These are phyloP conservation scores for Ancistrus triradiatus DNA, from an alignment of 2,113 vertebrate genomes.

Conservation along the genomic window DNA sequence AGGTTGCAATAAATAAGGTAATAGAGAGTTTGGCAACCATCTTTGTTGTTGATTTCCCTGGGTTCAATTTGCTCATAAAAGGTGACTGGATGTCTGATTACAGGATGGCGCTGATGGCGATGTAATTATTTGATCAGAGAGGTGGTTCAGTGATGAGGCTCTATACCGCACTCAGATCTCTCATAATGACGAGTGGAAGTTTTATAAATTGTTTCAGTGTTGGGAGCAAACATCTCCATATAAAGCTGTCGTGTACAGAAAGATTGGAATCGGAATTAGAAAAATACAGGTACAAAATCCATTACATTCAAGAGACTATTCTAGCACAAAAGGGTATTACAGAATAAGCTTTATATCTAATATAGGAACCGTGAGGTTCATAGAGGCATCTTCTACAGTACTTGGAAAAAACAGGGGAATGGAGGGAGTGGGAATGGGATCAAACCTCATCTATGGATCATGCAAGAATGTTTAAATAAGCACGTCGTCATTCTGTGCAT, in stretches of 20 bases:
- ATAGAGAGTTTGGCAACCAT: constrained; percentile 62
- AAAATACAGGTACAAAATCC: constrained; percentile 82
- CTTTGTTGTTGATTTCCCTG: constrained; percentile 53
- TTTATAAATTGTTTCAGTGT: constrained; percentile 60
- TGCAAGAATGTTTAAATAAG: constrained; percentile 48
- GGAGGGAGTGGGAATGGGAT: constrained; percentile 55
- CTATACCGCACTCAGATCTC: constrained; percentile 52
- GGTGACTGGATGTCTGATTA: constrained; percentile 32
- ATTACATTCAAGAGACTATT: constrained; percentile 81
- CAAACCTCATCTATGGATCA: constrained; percentile 51
- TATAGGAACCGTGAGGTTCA: constrained; percentile 70
- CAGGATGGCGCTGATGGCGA: constrained; percentile 1
- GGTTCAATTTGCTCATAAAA: constrained; percentile 51
- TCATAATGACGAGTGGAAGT: constrained; percentile 51
- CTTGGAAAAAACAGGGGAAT: constrained; percentile 61
- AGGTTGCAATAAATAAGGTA: constrained; percentile 63
- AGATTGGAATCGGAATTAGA: constrained; percentile 71
- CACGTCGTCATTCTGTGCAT: constrained; percentile 55
- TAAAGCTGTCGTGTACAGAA: constrained; percentile 67
- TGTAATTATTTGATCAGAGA: neutral
- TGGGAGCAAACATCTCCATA: constrained; percentile 56
- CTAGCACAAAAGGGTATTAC: constrained; percentile 73
- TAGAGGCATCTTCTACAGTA: constrained; percentile 69
- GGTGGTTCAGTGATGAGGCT: constrained; percentile 46
- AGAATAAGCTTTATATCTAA: constrained; percentile 69